These are phyloP conservation scores for Tetragonula clypearis DNA, from an alignment of 1,140 invertebrate genomes.

Conservation along the genomic window DNA sequence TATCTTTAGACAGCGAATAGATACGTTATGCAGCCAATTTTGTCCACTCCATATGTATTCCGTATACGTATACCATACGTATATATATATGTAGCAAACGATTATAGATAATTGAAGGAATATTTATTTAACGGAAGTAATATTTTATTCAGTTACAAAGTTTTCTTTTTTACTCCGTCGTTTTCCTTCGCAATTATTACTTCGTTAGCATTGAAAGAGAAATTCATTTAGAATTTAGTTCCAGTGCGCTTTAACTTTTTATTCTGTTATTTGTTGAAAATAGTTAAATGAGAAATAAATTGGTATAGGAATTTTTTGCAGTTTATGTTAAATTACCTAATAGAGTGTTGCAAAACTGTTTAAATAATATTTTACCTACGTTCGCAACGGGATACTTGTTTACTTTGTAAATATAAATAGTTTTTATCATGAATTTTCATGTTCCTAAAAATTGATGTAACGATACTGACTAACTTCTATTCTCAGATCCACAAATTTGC, in stretches of 20 bases:
- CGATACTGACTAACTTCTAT: not conserved
- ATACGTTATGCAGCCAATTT: constrained; percentile 18
- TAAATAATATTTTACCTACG: not conserved
- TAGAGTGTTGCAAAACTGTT: not conserved
- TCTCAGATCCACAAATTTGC: not conserved
- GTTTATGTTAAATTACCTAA: not conserved
- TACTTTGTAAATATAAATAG: not conserved
- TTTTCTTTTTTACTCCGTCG: no score
- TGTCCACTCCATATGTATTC: not conserved
- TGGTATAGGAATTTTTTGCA: not conserved
- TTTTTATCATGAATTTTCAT: not conserved
- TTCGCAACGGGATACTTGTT: not conserved
- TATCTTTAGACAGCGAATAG: not conserved
- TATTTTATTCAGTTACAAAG: not conserved
- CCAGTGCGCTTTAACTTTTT: not conserved
- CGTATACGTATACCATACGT: not conserved
- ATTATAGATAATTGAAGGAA: not conserved
- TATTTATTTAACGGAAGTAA: not conserved
- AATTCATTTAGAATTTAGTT: constrained; percentile 1
- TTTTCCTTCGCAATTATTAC: not conserved
- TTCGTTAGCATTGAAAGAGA: not conserved
- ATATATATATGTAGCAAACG: not conserved
- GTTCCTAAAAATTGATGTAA: not conserved
- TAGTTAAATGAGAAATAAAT: not conserved
- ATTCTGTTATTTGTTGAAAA: not conserved